Evolutionary conservation across 1,140 invertebrate species (phyloP).

Genomic region (Drosophila guanche): DNA sequence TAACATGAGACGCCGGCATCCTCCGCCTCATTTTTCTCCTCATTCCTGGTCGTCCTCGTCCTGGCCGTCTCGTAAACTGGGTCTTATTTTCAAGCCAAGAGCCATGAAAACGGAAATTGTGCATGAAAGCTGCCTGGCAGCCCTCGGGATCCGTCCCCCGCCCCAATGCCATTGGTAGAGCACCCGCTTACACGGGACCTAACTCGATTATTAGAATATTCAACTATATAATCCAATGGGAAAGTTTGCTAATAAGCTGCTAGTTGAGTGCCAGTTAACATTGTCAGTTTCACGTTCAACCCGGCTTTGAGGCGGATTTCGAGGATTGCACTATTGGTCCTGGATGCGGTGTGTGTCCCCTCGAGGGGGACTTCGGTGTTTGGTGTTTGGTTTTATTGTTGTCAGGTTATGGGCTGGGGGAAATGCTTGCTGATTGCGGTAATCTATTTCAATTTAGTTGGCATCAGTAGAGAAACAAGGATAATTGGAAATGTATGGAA

Average conservation of each 20-base stretch:
- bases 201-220: constrained; percentile 81
- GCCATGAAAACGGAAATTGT: constrained; percentile 72
- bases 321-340: constrained; percentile 19
- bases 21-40: background rate
- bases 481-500: constrained; percentile 20
- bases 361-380: background rate
- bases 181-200: constrained; percentile 53
- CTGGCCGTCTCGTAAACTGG: constrained; percentile 60
- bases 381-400: constrained; percentile 15
- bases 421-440: background rate
- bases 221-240: constrained; percentile 77
- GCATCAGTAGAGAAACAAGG: background rate
- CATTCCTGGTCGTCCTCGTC: background rate
- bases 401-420: background rate
- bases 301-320: constrained; percentile 34
- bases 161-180: background rate
- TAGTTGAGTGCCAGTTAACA: constrained; percentile 70
- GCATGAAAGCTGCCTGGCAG: constrained; percentile 66
- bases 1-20: constrained; percentile 33
- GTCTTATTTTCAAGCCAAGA: constrained; percentile 69
- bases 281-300: constrained; percentile 28
- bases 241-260: constrained; percentile 79
- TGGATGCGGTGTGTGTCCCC: too few relatives aligned
- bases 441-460: constrained; percentile 23
- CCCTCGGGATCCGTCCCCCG: background rate